Base-by-base conservation (phyloP, 2,888 invertebrate genomes). In the Monoplex corrugatus region DNA sequence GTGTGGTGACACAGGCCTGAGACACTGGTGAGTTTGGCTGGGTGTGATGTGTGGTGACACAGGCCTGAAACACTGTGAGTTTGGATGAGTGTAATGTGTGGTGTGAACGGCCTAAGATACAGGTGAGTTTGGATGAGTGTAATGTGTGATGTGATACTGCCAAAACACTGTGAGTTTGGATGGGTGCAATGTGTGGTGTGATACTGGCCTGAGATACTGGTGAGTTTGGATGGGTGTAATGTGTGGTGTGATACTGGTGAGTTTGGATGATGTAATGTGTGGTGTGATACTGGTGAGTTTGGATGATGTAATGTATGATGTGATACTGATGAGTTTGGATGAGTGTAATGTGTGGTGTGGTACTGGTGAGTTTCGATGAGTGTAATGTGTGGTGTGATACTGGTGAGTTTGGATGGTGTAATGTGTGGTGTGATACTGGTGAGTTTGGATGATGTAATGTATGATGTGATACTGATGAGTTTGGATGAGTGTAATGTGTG, bases 171-270 rank as follows among this genome's bases (percentile, higher is more conserved):
- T 28, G 10, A 28, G 68, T 19, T 8, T n/a, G 38, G n/a, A 8
- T 10, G n/a, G n/a, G 75, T 16, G 75, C 10, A 28, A 75, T 75
- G n/a, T n/a, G n/a, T n/a, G n/a, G n/a, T n/a, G n/a, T n/a, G n/a
- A n/a, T n/a, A n/a, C n/a, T n/a, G n/a, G n/a, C n/a, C n/a, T n/a
- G 89, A 3, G 68, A 85, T 44, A 32, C 16, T 3, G 75, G 89
- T 89, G n/a, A 84, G 84, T 50, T n/a, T n/a, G n/a, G 19, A 2
- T 38, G 38, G 16, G 6, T 38, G 32, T 72, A 32, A 13, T 35
- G 78, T 78, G 10, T 40, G 35, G 13, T 5, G 28, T 43, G 32
- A 8, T 8, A 45, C 40, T 75, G n/a, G 16, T 13, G 50, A 28
- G n/a, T 1, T 2, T 2, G 72, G 32, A 32, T 28, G 32, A 32